Evolutionary conservation across 2,113 vertebrate genomes (phyloP).

Genomic region (Pipa parva): DNA sequence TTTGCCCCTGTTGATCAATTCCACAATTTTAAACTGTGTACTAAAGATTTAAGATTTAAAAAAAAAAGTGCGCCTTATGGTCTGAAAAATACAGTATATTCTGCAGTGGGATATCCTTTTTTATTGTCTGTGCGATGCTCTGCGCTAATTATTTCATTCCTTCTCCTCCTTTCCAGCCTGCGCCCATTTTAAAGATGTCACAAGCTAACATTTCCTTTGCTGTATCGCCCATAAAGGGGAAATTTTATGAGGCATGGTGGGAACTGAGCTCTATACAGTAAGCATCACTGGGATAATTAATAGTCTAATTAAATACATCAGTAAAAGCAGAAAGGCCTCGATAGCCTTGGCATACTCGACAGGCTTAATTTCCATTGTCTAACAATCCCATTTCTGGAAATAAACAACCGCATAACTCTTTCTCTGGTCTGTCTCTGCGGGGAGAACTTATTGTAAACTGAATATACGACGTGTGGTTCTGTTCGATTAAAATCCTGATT

Average conservation of each 20-base stretch:
- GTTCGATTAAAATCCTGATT: too few relatives aligned
- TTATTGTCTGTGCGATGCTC: not conserved
- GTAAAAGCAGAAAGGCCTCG: conserved; percentile 30
- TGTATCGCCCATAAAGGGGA: conserved; percentile 7
- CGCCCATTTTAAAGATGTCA: not conserved
- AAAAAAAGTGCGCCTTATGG: too few relatives aligned
- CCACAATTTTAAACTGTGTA: too few relatives aligned
- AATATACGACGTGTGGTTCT: too few relatives aligned
- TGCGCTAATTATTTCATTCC: not conserved
- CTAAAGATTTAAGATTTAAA: too few relatives aligned
- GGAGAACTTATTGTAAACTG: too few relatives aligned
- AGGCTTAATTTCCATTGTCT: conserved; percentile 24
- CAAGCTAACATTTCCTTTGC: conserved; percentile 39
- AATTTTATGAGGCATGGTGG: conserved; percentile 28
- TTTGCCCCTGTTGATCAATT: not conserved
- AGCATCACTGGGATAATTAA: conserved; percentile 36
- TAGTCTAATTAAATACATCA: conserved; percentile 40
- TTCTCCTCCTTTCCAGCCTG: not conserved
- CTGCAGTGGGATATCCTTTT: not conserved
- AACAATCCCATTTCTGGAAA: not conserved
- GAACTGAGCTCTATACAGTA: conserved; percentile 13
- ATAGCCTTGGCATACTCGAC: conserved; percentile 8
- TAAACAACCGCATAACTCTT: conserved; percentile 6
- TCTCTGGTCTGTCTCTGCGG: not conserved
- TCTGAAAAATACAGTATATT: not conserved